Conservation (phyloP, 2,888 invertebrate species). For the Neoascia interrupta region DNA sequence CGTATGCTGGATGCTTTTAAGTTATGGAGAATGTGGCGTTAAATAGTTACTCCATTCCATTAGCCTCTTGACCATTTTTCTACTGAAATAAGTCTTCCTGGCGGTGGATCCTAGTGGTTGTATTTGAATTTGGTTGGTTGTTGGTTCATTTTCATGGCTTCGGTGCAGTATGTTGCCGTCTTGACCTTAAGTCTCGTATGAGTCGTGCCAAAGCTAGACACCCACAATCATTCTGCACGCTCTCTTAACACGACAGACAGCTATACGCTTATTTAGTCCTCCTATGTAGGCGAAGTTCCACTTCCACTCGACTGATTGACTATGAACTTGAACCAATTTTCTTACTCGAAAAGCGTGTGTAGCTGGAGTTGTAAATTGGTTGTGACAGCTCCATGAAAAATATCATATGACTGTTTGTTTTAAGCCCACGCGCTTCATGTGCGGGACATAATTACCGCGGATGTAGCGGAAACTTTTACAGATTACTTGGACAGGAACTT, state of each 20-base stretch:
- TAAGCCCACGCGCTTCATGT: conserved; percentile 35
- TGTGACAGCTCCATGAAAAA: conserved; percentile 60
- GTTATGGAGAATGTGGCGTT: too few relatives aligned
- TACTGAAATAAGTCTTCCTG: too few relatives aligned
- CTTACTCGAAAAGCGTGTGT: conserved; percentile 32
- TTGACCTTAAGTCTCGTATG: conserved; percentile 53
- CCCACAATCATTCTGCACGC: conserved; percentile 13
- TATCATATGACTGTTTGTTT: conserved; percentile 51
- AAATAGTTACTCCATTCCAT: too few relatives aligned
- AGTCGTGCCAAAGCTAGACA: conserved; percentile 34
- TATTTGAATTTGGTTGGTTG: too few relatives aligned
- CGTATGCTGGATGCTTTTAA: too few relatives aligned
- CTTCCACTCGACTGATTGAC: conserved; percentile 51
- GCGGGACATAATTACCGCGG: conserved; percentile 19
- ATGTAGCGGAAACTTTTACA: conserved; percentile 30
- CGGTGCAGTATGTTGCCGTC: too few relatives aligned
- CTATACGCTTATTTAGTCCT: background rate
- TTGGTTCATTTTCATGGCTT: conserved; percentile 2
- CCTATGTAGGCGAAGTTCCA: conserved; percentile 57
- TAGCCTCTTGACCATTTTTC: too few relatives aligned
- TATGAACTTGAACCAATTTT: conserved; percentile 65
- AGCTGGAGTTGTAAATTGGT: conserved; percentile 61
- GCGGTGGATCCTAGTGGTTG: too few relatives aligned
- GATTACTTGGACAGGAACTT: conserved; percentile 33
- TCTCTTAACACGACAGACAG: background rate